A percentile compares a stretch with the other conserved stretches of the same genome.
Evolutionary conservation across 2,797 vertebrate species (phyloP).

Genomic region (Pantherophis vulpinus): DNA sequence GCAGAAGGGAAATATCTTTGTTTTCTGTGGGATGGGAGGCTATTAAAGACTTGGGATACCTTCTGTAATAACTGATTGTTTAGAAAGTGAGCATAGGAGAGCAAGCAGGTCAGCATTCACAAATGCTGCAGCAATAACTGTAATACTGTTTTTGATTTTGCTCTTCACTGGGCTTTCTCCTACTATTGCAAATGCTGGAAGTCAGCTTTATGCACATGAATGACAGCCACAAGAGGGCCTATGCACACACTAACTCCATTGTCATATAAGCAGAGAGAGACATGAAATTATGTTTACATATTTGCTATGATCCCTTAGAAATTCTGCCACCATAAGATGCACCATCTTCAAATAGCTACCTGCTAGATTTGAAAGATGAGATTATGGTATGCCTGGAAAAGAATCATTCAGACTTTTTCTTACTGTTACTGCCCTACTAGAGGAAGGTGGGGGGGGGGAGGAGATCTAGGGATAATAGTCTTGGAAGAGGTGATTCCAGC

Average conservation of each 20-base stretch:
- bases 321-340: neutral
- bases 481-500: neutral
- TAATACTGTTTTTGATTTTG: neutral
- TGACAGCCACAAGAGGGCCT: neutral
- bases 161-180: neutral
- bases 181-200: no score
- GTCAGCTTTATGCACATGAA: neutral
- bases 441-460: neutral
- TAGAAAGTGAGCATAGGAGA: neutral
- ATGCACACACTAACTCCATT: neutral
- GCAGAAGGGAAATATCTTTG: neutral
- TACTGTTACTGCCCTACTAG: neutral
- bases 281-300: neutral
- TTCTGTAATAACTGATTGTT: neutral
- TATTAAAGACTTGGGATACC: neutral
- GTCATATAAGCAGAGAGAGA: neutral
- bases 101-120: neutral
- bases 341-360: neutral
- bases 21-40: neutral
- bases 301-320: constrained; percentile 8
- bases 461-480: neutral
- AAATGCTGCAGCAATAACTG: neutral
- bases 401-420: neutral
- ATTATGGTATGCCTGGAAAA: neutral
- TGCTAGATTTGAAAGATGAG: neutral